Conservation (phyloP, 2,888 invertebrate species). For the Andrena marginata region DNA sequence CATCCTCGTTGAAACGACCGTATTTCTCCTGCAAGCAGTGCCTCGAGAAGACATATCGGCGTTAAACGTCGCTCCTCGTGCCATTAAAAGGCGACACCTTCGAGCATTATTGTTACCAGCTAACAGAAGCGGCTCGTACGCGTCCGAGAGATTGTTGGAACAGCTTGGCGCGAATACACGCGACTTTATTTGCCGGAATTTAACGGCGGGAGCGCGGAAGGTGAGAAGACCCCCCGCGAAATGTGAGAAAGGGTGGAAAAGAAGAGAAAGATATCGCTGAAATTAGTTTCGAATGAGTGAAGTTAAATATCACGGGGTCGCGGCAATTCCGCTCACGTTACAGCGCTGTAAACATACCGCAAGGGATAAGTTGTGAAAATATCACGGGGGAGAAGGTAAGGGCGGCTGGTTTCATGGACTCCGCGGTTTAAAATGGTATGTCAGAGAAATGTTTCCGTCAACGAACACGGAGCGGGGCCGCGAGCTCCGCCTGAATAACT, state of each 20-base stretch:
- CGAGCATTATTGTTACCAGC: neutral
- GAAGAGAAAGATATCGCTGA: too few relatives aligned
- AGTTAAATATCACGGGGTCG: neutral
- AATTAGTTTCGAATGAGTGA: too few relatives aligned
- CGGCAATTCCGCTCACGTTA: neutral
- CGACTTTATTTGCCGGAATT: neutral
- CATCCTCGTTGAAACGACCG: neutral
- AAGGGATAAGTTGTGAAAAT: neutral
- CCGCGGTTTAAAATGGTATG: slow-evolving; percentile 11
- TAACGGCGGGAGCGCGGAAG: neutral
- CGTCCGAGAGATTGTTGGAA: neutral
- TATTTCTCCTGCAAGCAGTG: slow-evolving; percentile 4
- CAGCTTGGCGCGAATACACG: neutral
- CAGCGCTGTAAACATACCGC: neutral
- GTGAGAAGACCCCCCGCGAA: too few relatives aligned
- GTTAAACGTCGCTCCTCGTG: neutral
- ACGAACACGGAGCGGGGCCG: too few relatives aligned
- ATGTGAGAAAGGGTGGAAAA: too few relatives aligned
- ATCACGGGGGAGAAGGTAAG: neutral
- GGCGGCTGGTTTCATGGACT: too few relatives aligned
- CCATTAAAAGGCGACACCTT: neutral
- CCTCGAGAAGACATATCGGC: slow-evolving; percentile 8
- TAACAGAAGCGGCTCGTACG: neutral
- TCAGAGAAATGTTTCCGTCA: slow-evolving; percentile 9
- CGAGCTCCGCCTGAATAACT: slow-evolving; percentile 1